Evolutionary conservation across 2,888 invertebrate genomes (phyloP), one percentile per base, ranked within the genome.

Genomic region (Eurytoma adleriae): DNA sequence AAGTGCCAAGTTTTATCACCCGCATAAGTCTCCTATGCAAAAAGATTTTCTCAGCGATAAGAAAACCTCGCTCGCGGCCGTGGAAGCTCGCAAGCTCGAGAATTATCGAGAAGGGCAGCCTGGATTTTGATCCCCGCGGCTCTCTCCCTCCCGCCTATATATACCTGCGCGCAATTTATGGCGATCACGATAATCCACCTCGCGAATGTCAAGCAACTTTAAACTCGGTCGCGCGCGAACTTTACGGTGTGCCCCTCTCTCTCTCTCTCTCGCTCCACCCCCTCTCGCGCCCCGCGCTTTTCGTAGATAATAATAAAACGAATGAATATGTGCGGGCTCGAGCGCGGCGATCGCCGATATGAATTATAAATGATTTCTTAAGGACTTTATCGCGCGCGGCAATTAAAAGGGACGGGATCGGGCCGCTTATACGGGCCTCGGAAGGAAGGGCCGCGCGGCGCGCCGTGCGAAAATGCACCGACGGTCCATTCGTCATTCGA

Each of bases 321-420:
- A 81, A 61, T 64, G 78, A 62, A 69, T 76, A 76, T 78, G 73
- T 62, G n/a, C n/a, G 77, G 73, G 80, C 64, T 27, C 62, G 62
- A 56, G 54, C 40, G 16, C 24, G 62, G 40, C n/a, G 77, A 80
- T 80, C 68, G 59, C 56, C 72, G 79, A 81, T 79, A 81, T 68
- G 79, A 73, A 71, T 82, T 74, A 80, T 80, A 78, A 82, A 82
- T 80, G 82, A 82, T 80, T 80, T 80, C 78, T 80, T 68, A 80
- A 80, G 74, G 76, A 57, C 72, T 79, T 82, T 79, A 79, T 79
- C 76, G 79, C 72, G 70, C 48, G 1, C 57, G 75, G 79, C 79
- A 82, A 80, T 82, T 79, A 79, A 82, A 82, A 79, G 69, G 70
- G 80, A 73, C 79, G 75, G 24, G 24, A 24, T 24, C 24, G 24